Base-by-base conservation (phyloP, 2,888 invertebrate genomes). In the Oegoconia quadripuncta region DNA sequence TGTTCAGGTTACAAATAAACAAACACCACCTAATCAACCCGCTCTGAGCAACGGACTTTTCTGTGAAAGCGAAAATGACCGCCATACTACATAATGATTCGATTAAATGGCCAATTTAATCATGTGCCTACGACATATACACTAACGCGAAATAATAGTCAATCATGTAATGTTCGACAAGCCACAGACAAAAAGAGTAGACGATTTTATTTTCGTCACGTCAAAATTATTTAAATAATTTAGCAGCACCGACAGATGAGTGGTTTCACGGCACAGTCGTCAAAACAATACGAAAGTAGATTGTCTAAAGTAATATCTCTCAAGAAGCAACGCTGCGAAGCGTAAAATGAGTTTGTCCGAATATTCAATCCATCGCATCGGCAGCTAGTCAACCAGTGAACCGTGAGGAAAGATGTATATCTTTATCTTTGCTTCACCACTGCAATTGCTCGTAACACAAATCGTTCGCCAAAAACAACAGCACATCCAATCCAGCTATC, bases 251-350 rank as follows among this genome's bases (percentile, higher is more conserved):
- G n/a, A n/a, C 36, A 48, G 51, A 44, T 38, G 42, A 52, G 41
- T 53, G 44, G 66, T 61, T 64, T 63, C 54, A 58, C 53, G 59
- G 50, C 36, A 44, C 52, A 63, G 58, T 57, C 49, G 51, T 46
- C 50, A 63, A 61, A 59, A 59, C 53, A 59, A 64, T 63, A 67
- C 52, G 62, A 72, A 72, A 71, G 64, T 64, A 51, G 59, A 63
- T 64, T 56, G 55, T 56, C 51, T 51, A 56, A 50, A 51, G 47
- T 55, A 52, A 60, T 56, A 52, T 50, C 47, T 32, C 29, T 32
- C 39, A 45, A 28, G 36, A 45, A 41, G 50, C 42, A 47, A 45
- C 30, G 52, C 53, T 44, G 41, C 53, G 43, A 48, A 66, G 61
- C 76, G 74, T 62, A 64, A 75, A 69, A 69, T 66, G 48, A 59